Evolutionary conservation across 2,113 vertebrate species (phyloP), one percentile per base, ranked within the genome.

Genomic region (Rhadina sibilatrix): DNA sequence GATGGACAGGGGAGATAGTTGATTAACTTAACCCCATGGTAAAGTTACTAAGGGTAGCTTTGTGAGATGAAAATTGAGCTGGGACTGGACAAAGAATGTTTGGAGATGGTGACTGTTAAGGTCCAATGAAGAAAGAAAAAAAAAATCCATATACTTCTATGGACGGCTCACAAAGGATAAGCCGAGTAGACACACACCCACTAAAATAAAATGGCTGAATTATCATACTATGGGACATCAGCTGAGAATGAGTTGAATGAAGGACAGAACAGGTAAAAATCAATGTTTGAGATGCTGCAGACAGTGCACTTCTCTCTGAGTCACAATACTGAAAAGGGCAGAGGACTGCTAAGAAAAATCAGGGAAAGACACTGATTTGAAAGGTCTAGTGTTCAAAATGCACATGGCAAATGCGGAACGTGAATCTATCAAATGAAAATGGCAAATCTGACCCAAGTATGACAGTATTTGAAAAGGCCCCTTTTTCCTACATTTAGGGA

Each of bases 381-480:
- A 83, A 63, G 22, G 49, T 28, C 24, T 53, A 28, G 5, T 28
- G 53, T 46, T 21, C 74, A 37, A 74, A 83, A 24, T 30, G 25
- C 11, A n/a, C 0, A 0, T 64, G 56, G 17, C 16, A 80, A 72
- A 64, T 9, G 27, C 5, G 4, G 15, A 90, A 49, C 20, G 11
- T 59, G 57, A 90, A 35, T 40, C 7, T 12, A 35, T 9, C 31
- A 77, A 77, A 5, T 23, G n/a, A 85, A 89, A 91, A 91, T 15
- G 10, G 46, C 50, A 87, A 59, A 81, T 37, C 7, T 74, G 59
- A 74, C 20, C 40, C 40, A 40, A 40, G 40, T 40, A 14, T 19
- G n/a, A 27, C 25, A 70, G 46, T 44, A 56, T 44, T 35, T 37
- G 28, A 77, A 83, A 90, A 80, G 31, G 10, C 7, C 40, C 38